Evolutionary conservation across 2,888 invertebrate species (phyloP).

Genomic region (Zhengitettix transpicula): DNA sequence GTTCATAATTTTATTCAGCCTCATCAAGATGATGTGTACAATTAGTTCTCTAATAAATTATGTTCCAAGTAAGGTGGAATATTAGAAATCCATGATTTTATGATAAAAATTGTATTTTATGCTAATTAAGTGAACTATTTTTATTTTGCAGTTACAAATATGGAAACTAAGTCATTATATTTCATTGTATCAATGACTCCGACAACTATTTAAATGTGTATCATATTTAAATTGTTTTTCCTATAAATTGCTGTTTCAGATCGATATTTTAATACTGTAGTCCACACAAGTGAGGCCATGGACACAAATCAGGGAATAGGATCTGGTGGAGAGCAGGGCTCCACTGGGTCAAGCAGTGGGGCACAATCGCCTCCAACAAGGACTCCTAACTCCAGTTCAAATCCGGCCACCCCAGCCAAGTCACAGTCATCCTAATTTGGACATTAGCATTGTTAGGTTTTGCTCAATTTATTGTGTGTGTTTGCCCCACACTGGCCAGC

Average conservation of each 20-base stretch:
- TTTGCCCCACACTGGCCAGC: neutral
- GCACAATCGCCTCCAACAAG: slow-evolving; percentile 11
- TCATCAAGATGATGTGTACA: too few species aligned
- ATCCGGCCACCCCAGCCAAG: slow-evolving; percentile 12
- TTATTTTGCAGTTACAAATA: too few species aligned
- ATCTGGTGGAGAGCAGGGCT: slow-evolving; percentile 11
- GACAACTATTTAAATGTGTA: neutral
- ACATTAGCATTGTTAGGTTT: slow-evolving; percentile 12
- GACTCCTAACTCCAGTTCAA: slow-evolving; percentile 10
- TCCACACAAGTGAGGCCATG: slow-evolving; percentile 33
- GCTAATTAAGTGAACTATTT: too few species aligned
- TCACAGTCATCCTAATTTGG: slow-evolving; percentile 13
- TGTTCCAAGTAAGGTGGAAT: too few species aligned
- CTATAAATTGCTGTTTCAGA: slow-evolving; percentile 22
- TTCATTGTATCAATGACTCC: neutral
- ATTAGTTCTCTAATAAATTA: too few species aligned
- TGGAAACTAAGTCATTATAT: too few species aligned
- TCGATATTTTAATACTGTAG: slow-evolving; percentile 36
- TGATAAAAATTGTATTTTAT: too few species aligned
- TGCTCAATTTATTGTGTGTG: slow-evolving; percentile 14
- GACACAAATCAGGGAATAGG: slow-evolving; percentile 24
- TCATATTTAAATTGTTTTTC: neutral
- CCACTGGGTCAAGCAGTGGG: slow-evolving; percentile 11
- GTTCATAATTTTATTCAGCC: too few species aligned
- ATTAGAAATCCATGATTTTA: too few species aligned